These are phyloP conservation scores for Dendropsophus ebraccatus DNA, from an alignment of 2,113 vertebrate species.

Conservation along the genomic window DNA sequence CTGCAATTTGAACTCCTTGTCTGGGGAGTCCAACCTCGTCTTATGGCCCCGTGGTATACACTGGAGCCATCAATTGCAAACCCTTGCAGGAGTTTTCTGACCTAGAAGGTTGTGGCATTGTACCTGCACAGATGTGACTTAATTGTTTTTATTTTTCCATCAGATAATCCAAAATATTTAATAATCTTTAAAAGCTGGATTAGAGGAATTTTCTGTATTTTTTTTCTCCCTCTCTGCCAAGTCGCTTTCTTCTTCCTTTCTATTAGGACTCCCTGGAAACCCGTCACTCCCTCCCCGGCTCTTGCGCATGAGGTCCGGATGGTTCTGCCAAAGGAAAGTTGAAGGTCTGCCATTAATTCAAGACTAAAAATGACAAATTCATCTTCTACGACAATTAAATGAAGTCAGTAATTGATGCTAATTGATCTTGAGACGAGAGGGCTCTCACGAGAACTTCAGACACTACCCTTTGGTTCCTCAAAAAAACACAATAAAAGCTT, in stretches of 20 bases:
- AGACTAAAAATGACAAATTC: slow-evolving; percentile 89
- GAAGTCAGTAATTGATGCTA: slow-evolving; percentile 90
- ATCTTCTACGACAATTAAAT: slow-evolving; percentile 89
- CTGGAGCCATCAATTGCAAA: too few relatives aligned
- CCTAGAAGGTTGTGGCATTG: too few relatives aligned
- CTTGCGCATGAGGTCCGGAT: slow-evolving; percentile 45
- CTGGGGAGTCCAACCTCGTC: too few relatives aligned
- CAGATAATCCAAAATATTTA: background rate
- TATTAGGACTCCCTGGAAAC: slow-evolving; percentile 61
- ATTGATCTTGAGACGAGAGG: slow-evolving; percentile 82
- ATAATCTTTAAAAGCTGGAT: background rate
- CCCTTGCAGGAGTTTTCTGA: too few relatives aligned
- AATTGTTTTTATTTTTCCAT: background rate
- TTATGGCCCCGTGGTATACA: too few relatives aligned
- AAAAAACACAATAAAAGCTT: slow-evolving; percentile 54
- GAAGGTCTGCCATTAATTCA: slow-evolving; percentile 87
- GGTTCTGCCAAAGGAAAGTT: slow-evolving; percentile 82
- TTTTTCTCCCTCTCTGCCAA: background rate
- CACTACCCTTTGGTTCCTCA: slow-evolving; percentile 62
- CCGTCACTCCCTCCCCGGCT: slow-evolving; percentile 39
- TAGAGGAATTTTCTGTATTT: background rate
- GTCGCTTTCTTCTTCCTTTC: slow-evolving; percentile 58
- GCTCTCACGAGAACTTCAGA: slow-evolving; percentile 65
- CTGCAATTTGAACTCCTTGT: too few relatives aligned
- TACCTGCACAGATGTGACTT: too few relatives aligned